phyloP scores from a whole-genome alignment of 2,113 vertebrate genomes.

The Calidris pugnax region DNA sequence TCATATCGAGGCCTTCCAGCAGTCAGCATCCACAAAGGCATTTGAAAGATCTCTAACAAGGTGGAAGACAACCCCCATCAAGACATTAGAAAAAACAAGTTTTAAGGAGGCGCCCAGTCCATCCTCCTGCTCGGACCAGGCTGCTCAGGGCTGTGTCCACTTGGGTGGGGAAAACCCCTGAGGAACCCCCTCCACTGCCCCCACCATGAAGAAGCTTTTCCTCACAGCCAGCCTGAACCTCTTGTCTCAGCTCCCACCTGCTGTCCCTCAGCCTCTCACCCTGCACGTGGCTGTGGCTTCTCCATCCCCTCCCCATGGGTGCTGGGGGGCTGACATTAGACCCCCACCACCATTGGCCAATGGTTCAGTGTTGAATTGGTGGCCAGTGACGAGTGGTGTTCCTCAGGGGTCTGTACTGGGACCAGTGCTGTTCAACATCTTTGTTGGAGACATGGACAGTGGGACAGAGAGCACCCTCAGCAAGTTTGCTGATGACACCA shows the following conservation, averaged over 20 bases:
- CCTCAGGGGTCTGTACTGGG: too few relatives aligned
- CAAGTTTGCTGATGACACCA: too few relatives aligned
- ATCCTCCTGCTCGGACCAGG: background rate
- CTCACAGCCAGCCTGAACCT: background rate
- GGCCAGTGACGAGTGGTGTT: too few relatives aligned
- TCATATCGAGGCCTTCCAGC: background rate
- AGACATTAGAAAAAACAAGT: background rate
- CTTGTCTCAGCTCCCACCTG: background rate
- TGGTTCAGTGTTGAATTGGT: too few relatives aligned
- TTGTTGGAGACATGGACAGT: too few relatives aligned
- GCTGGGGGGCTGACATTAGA: too few relatives aligned
- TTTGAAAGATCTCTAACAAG: background rate
- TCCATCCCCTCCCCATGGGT: background rate
- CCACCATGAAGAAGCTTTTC: background rate
- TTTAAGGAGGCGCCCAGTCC: background rate
- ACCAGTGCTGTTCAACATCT: too few relatives aligned
- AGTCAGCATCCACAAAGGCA: background rate
- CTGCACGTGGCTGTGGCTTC: rapidly evolving
- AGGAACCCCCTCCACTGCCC: background rate
- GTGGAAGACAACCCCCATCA: rapidly evolving
- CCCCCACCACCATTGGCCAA: too few relatives aligned
- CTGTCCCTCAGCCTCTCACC: background rate
- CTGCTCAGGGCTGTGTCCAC: background rate
- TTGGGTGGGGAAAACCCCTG: background rate
- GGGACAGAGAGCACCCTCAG: too few relatives aligned